Evolutionary conservation across 2,888 invertebrate genomes (phyloP).

Genomic region (Cinara cedri): DNA sequence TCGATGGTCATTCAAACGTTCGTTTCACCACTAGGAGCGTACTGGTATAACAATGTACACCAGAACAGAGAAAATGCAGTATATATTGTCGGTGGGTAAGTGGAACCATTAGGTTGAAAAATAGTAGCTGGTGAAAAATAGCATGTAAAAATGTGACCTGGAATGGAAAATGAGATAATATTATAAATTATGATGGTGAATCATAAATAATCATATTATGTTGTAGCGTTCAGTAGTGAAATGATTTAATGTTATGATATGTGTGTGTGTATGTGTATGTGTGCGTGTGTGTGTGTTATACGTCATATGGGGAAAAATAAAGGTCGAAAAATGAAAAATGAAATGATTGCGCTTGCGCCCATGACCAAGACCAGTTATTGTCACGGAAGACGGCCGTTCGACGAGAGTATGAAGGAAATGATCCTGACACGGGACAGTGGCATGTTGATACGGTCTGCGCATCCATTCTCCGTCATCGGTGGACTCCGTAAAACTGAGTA

Average conservation of each 20-base stretch:
- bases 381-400: not conserved
- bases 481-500: constrained; percentile 27
- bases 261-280: not conserved
- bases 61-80: no score
- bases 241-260: not conserved
- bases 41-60: no score
- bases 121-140: no score
- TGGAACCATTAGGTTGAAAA: no score
- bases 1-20: no score
- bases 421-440: constrained; percentile 45
- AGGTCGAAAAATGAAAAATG: constrained; percentile 31
- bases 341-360: not conserved
- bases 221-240: no score
- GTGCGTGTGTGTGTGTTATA: not conserved
- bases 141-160: no score
- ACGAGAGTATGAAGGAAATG: constrained; percentile 38
- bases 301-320: not conserved
- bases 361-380: not conserved
- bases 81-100: no score
- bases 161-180: no score
- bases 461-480: not conserved
- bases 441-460: constrained; percentile 38
- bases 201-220: no score
- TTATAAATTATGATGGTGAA: no score
- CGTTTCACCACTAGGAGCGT: no score